These are phyloP conservation scores for Oryzias sinensis DNA, from an alignment of 2,797 vertebrate species.

Conservation along the genomic window DNA sequence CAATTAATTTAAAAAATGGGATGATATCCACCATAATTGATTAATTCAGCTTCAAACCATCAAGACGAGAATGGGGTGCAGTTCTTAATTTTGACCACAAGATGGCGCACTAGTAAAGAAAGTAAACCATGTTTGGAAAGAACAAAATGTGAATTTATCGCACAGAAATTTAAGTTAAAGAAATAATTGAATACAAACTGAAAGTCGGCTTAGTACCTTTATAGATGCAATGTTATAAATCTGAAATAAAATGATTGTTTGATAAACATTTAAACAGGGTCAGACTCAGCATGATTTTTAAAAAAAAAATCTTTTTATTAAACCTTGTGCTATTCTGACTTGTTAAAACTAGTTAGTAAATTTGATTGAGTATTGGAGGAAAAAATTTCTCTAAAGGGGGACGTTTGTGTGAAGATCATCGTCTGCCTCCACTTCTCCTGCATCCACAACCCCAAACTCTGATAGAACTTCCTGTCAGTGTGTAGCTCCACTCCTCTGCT, in stretches of 20 bases:
- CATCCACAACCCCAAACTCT: constrained; percentile 64
- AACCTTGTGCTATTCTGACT: too few species aligned
- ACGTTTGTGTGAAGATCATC: constrained; percentile 20
- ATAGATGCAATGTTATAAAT: too few species aligned
- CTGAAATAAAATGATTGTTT: neutral
- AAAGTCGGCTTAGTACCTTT: too few species aligned
- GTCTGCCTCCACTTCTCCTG: constrained; percentile 69
- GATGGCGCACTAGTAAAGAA: constrained; percentile 57
- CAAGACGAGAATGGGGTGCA: constrained; percentile 19
- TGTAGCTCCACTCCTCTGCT: constrained; percentile 36
- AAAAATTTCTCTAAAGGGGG: too few species aligned
- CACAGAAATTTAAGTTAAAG: too few species aligned
- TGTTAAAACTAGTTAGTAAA: too few species aligned
- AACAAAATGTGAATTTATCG: neutral
- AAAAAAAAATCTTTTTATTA: too few species aligned
- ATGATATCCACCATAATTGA: too few species aligned
- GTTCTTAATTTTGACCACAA: constrained; percentile 53
- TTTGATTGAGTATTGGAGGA: too few species aligned
- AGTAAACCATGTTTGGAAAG: constrained; percentile 3
- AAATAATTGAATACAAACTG: too few species aligned
- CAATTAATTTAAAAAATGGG: too few species aligned
- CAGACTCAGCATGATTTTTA: neutral
- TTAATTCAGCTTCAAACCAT: neutral
- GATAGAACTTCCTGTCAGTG: constrained; percentile 52
- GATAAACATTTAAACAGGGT: constrained; percentile 3